Base-by-base conservation (phyloP, 2,113 vertebrate species). In the Podarcis muralis region DNA sequence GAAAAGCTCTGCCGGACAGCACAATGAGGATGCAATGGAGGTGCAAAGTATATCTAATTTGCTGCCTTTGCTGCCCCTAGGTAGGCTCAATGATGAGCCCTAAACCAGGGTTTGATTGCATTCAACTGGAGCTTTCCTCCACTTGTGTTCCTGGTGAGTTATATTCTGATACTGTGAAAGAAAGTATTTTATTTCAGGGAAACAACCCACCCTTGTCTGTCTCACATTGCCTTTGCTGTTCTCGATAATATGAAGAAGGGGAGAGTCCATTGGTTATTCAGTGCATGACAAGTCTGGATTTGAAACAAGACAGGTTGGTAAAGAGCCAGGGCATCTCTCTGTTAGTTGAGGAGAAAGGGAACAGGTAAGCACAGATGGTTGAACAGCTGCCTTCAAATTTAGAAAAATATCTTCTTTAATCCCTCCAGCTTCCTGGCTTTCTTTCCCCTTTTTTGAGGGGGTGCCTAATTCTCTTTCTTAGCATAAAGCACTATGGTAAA, bases 301-400 rank as follows among this genome's bases (percentile, higher is more conserved):
- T 95, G 94, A 96, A 95, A 77, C 90, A 93, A 96, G 94, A 92
- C 91, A 96, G 87, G 90, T 20, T 97, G 95, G 94, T 94, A 91
- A 91, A 93, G 93, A 97, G 96, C 90, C 92, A 97, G 89, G 86
- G 90, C 94, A 94, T 95, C 92, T 94, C 93, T 88, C 43, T 87
- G 82, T 90, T 94, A 91, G 87, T 87, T 91, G 95, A 93, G 93
- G 90, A 96, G 93, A 95, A 96, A 95, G 91, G 82, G 91, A 92
- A 95, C 94, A 97, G 95, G 96, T 97, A 96, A 94, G 95, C 95
- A 95, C 97, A 97, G 96, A 97, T 95, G 97, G 95, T 76, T 88
- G 89, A 96, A 96, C 96, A 97, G 95, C 96, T 97, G 97, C 95
- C 96, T 97, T 95, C 92, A 95, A 94, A 96, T 95, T 96, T 96